Evolutionary conservation across 2,797 vertebrate species (phyloP), one percentile per base, ranked within the genome.

Genomic region (Heteromormyrus szaboi): DNA sequence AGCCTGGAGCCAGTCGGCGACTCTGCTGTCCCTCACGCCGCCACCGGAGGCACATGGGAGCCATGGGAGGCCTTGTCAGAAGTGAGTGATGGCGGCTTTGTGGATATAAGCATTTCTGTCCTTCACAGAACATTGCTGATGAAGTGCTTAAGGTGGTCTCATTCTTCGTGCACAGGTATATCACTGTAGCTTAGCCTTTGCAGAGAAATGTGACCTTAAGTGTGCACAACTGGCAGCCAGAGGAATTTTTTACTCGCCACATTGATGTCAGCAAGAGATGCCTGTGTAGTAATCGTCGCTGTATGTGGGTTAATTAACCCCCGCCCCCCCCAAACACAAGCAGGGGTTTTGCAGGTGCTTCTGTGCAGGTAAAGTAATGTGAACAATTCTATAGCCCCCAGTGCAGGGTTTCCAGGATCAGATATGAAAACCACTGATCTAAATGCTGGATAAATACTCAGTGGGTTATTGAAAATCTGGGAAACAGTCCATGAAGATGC

Each of bases 61-160:
- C n/a, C 9, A 0, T 84, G 81, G 46, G 81, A 51, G 0, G 3
- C 81, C 46, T n/a, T 29, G 81, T 84, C 81, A 50, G 11, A 51
- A 29, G 81, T 84, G 81, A 84, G 46, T 12, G 46, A 50, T 48
- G 46, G 81, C 3, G 46, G 81, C 41, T 84, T 22, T 5, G 46
- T 41, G 81, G 81, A 50, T 48, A 84, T 84, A n/a, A 25, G 81
- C 81, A 84, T 84, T 84, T 84, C 46, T 50, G 46, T 84, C 81
- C 46, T 50, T 84, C 81, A 48, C 46, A 84, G 81, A 51, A 29
- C 37, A 65, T 48, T 44, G 72, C 37, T 44, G 37, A 44, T 79
- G 72, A 65, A 65, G 17, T 59, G 9, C 37, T 22, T 46, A 22
- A 87, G 53, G 56, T 48, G 56, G n/a, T 14, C 37, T 56, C 22